These are phyloP conservation scores for Holothuria glaberrima DNA, from an alignment of 35 echinoderm and acorn worm species.

Conservation along the genomic window DNA sequence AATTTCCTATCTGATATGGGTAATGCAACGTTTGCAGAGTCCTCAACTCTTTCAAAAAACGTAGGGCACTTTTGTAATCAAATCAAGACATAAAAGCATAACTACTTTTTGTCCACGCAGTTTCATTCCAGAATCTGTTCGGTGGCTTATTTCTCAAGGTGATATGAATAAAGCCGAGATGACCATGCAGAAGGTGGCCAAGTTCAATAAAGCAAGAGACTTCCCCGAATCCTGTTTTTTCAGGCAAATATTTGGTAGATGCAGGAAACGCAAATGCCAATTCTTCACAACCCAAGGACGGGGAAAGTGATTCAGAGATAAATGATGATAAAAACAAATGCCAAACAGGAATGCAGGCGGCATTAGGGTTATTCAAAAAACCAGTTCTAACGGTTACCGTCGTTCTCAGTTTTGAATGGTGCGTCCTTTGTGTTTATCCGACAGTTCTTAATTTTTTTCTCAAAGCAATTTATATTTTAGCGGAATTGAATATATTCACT, in stretches of 20 bases:
- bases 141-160: constrained; percentile 7
- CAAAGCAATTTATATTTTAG: neutral
- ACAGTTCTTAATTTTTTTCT: neutral
- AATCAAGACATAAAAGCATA: neutral
- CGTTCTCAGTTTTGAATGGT: constrained; percentile 12
- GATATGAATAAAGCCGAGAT: neutral
- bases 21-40: too few species aligned
- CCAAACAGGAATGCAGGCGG: too few species aligned
- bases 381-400: constrained; percentile 7
- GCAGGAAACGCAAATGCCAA: too few species aligned
- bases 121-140: constrained; percentile 5
- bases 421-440: too few species aligned
- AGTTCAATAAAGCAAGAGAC: neutral
- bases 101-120: neutral
- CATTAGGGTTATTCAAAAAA: neutral
- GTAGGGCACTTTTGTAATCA: too few species aligned
- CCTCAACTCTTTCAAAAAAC: too few species aligned
- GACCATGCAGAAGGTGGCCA: neutral
- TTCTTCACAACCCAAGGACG: too few species aligned
- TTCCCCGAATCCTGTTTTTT: neutral
- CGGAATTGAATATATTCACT: neutral
- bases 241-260: too few species aligned
- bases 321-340: too few species aligned
- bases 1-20: too few species aligned
- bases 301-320: too few species aligned